A percentile compares a stretch with the other conserved stretches of the same genome.
Conservation (phyloP, 2,797 vertebrate species). For the Hephaestus fuliginosus region DNA sequence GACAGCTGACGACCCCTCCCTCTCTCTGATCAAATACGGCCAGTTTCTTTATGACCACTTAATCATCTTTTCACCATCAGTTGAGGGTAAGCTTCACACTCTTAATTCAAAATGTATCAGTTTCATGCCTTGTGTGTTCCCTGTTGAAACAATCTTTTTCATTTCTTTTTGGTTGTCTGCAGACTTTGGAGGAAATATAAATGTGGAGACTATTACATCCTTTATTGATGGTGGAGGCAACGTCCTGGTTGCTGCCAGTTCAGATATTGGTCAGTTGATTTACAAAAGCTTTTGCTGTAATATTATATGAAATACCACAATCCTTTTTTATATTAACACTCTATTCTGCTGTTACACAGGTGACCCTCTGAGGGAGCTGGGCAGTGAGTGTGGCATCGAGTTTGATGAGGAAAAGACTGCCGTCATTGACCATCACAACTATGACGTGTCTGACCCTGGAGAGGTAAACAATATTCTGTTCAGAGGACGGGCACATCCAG, state of each 20-base stretch:
- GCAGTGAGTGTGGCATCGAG: slow-evolving; percentile 97
- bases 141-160: background rate
- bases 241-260: slow-evolving; percentile 94
- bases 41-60: slow-evolving; percentile 97
- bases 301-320: background rate
- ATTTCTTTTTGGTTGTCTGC: slow-evolving; percentile 50
- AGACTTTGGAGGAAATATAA: slow-evolving; percentile 99
- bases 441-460: slow-evolving; percentile 93
- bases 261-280: slow-evolving; percentile 91
- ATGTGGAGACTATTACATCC: slow-evolving; percentile 95
- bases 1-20: slow-evolving; percentile 92
- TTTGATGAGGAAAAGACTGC: slow-evolving; percentile 97
- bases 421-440: slow-evolving; percentile 98
- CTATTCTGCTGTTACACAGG: slow-evolving; percentile 81
- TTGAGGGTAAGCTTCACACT: slow-evolving; percentile 89
- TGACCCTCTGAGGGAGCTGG: slow-evolving; percentile 96
- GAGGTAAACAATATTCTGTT: slow-evolving; percentile 86
- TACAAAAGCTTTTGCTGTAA: background rate
- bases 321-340: background rate
- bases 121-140: background rate
- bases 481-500: background rate
- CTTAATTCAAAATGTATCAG: background rate
- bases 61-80: slow-evolving; percentile 95
- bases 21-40: slow-evolving; percentile 97
- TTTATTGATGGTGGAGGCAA: slow-evolving; percentile 98